Base-by-base conservation (phyloP, 2,888 invertebrate genomes). In the Drosophila nr. fundita region DNA sequence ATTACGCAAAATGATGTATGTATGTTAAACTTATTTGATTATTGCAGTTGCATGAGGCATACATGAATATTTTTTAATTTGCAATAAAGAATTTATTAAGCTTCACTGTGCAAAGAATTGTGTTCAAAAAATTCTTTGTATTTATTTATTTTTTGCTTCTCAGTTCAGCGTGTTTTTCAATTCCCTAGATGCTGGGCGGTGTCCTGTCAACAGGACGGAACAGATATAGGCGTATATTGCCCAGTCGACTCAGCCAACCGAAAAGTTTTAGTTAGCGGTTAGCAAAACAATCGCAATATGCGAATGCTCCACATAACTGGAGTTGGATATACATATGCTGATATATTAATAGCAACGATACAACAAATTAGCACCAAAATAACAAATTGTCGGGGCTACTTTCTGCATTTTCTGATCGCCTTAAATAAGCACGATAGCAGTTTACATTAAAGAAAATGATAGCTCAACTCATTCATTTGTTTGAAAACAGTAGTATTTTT, bases 211-310 rank as follows among this genome's bases (percentile, higher is more conserved):
- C 69, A 54, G 68, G 60, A 21, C 48, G 34, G 18, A 34, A 53
- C 58, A 32, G 21, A 57, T 24, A 24, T 18, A 36, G 24, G 53
- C 38, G 42, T 21, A 24, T 45, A 45, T 24, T 45, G 45, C 45
- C 45, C 4, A 45, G 24, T 24, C 24, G 45, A 24, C 45, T 15
- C 45, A 45, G 24, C 24, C 45, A 36, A 24, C 68, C 32, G 29
- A 21, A 36, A 66, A 63, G 53, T 58, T 75, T 15, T 30, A 21
- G 40, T 34, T n/a, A 29, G 66, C 18, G 71, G 64, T 36, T 53
- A 54, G 36, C 58, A 48, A 48, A 76, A 71, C 65, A 66, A 71
- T 48, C n/a, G 55, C 58, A 66, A 57, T 62, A 60, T 60, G 63
- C 42, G 42, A 49, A 45, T 18, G n/a, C 32, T 10, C 32, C 13